phyloP scores from a whole-genome alignment of 2,888 invertebrate genomes.

The Euclidia mi region DNA sequence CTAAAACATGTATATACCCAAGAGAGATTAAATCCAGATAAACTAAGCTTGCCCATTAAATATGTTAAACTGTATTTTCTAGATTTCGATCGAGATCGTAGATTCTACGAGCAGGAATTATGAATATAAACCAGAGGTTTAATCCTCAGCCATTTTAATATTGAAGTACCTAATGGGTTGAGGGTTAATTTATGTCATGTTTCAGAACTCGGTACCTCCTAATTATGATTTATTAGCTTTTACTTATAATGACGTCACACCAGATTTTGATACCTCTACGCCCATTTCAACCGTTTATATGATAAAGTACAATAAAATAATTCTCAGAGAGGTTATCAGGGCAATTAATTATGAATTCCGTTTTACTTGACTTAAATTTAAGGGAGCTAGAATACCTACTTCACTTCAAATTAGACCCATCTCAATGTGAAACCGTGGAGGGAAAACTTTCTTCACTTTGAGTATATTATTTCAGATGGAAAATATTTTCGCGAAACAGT shows the following conservation, averaged over 20 bases:
- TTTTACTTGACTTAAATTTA: too few relatives aligned
- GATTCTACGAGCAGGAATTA: slow-evolving; percentile 45
- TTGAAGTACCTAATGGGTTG: too few relatives aligned
- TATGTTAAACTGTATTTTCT: too few relatives aligned
- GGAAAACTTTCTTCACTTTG: slow-evolving; percentile 1
- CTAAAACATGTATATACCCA: too few relatives aligned
- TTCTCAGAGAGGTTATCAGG: too few relatives aligned
- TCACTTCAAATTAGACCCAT: slow-evolving; percentile 4
- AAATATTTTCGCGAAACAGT: slow-evolving; percentile 5
- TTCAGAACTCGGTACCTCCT: slow-evolving; percentile 53
- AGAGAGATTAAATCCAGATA: too few relatives aligned
- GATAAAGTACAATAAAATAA: too few relatives aligned
- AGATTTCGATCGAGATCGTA: slow-evolving; percentile 14
- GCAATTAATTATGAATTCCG: too few relatives aligned
- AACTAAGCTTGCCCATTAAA: too few relatives aligned
- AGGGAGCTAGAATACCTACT: neutral
- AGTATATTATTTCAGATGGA: slow-evolving; percentile 5
- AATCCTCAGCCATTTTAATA: too few relatives aligned
- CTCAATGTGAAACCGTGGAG: neutral
- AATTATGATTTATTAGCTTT: slow-evolving; percentile 61
- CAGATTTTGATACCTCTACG: too few relatives aligned
- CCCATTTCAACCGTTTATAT: too few relatives aligned
- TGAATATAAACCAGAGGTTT: slow-evolving; percentile 49
- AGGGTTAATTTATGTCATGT: slow-evolving; percentile 70
- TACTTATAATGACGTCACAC: slow-evolving; percentile 31